Evolutionary conservation across 2,797 vertebrate species (phyloP).

Genomic region (Picus viridis): DNA sequence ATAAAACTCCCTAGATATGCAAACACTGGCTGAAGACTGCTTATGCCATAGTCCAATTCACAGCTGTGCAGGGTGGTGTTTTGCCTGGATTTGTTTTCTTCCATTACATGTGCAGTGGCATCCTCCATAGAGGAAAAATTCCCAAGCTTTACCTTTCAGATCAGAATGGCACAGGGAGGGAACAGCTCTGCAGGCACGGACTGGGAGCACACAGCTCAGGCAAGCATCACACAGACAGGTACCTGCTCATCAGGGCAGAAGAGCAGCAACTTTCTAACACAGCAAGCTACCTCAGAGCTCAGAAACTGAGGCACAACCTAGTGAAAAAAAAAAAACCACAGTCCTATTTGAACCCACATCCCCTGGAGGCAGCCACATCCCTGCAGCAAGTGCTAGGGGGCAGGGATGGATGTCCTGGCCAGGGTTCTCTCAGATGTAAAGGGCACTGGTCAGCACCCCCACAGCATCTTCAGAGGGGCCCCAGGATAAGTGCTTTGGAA

Average conservation of each 20-base stretch:
- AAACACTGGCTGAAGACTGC: not conserved
- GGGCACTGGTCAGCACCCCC: not conserved
- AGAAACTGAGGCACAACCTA: not conserved
- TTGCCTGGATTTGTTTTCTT: not conserved
- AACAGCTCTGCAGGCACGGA: not conserved
- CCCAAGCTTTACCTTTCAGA: not conserved
- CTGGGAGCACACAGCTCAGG: not conserved
- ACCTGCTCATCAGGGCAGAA: fast-evolving
- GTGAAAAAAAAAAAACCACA: fast-evolving
- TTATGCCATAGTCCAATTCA: not conserved
- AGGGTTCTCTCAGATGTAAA: not conserved
- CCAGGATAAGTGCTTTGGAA: fast-evolving
- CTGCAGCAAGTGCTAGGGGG: not conserved
- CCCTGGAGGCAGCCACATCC: not conserved
- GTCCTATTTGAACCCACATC: not conserved
- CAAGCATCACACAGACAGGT: fast-evolving
- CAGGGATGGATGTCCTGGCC: fast-evolving
- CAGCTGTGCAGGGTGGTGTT: fast-evolving
- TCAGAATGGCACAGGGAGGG: not conserved
- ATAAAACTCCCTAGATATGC: not conserved
- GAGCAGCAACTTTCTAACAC: not conserved
- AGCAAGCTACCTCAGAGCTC: not conserved
- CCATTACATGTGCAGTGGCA: not conserved
- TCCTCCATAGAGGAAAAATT: not conserved
- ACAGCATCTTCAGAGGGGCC: not conserved